These are phyloP conservation scores for Elanoides forficatus DNA, from an alignment of 2,113 vertebrate genomes.

Conservation along the genomic window DNA sequence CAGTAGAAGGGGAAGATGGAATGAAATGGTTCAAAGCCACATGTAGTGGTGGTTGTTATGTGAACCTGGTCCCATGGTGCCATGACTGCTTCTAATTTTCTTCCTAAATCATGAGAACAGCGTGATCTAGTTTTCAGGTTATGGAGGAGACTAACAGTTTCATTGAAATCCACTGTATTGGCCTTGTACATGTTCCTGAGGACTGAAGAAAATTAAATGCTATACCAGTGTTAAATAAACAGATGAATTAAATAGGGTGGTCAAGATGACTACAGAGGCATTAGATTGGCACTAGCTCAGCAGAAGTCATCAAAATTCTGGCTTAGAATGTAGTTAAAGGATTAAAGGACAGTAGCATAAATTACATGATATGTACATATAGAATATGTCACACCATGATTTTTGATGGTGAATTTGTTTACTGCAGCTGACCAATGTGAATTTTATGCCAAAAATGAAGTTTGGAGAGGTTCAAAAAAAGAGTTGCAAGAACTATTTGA, in stretches of 20 bases:
- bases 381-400: neutral
- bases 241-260: neutral
- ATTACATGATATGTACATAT: neutral
- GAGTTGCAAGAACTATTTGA: neutral
- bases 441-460: neutral
- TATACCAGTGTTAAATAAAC: neutral
- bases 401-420: neutral
- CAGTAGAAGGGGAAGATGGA: neutral
- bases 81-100: neutral
- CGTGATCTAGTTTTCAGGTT: neutral
- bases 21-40: neutral
- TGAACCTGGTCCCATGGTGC: neutral
- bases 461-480: neutral
- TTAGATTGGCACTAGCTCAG: neutral
- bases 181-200: neutral
- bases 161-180: neutral
- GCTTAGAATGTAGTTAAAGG: neutral
- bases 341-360: neutral
- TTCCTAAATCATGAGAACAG: neutral
- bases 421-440: neutral
- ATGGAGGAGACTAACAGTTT: neutral
- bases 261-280: neutral
- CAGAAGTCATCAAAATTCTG: neutral
- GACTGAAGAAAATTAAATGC: neutral
- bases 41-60: neutral